Evolutionary conservation across 2,113 vertebrate genomes (phyloP), one percentile per base, ranked within the genome.

Genomic region (Marmota flaviventris): DNA sequence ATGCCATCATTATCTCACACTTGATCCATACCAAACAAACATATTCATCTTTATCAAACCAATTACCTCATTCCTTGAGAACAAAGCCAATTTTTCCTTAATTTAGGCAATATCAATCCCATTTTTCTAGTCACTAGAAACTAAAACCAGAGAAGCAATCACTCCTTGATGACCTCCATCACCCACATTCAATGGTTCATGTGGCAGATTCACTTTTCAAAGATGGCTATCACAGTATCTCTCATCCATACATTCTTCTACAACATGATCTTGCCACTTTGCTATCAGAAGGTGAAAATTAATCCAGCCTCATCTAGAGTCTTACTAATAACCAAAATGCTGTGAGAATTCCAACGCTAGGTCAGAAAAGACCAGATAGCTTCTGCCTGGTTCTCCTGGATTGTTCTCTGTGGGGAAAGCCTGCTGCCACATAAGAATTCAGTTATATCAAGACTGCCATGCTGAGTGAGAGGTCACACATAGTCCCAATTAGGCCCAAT

Each of bases 41-140:
- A 56, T 24, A 72, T n/a, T 95, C 53, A 75, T 69, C 34, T 89
- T 89, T 79, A 89, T 92, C 77, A 90, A 91, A 79, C 29, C 29
- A 86, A 73, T 51, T 45, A 34, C 34, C 39, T 90, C 76, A 72
- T 90, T 86, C 24, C 39, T 48, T 48, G 34, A 42, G 29, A 82
- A 73, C 65, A 39, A 82, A 73, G 70, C 58, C 58, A 53, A n/a
- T 72, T 20, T 73, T 86, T 83, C 51, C 76, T 45, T 93, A 82
- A 10, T 76, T 81, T 81, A 85, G 77, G 24, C 85, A 91, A 73
- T n/a, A 85, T 79, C 29, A 53, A 75, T 48, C 32, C 61, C n/a
- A 61, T 56, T 93, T 94, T 61, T 87, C 67, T 70, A 39, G 42
- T 85, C 69, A 86, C 51, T 24, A 85, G 45, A 25, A 78, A 73